Percentiles rank a stretch among this genome's conserved stretches.
These are phyloP conservation scores for Mus spretus DNA, from an alignment of 2,797 vertebrate species.

Conservation along the genomic window DNA sequence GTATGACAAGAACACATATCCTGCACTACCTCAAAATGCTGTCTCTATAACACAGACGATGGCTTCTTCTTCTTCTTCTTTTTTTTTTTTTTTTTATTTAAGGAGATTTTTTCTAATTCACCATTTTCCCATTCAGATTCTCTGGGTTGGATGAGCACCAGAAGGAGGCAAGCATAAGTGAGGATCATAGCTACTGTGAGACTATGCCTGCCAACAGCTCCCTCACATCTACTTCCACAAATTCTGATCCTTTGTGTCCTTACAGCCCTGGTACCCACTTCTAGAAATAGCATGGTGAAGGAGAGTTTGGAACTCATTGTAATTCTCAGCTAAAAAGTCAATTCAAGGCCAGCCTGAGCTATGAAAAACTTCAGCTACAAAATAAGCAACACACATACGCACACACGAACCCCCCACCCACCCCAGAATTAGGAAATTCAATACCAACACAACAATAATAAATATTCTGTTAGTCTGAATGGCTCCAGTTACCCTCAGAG, in stretches of 20 bases:
- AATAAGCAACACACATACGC: not conserved
- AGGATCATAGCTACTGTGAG: not conserved
- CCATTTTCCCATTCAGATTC: constrained; percentile 27
- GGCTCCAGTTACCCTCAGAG: not conserved
- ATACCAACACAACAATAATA: not conserved
- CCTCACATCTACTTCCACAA: not conserved
- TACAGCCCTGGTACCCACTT: not conserved
- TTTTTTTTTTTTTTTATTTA: not conserved
- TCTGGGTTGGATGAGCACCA: not conserved
- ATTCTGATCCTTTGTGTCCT: not conserved
- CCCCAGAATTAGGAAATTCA: not conserved
- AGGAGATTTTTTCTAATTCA: not conserved
- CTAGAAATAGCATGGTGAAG: not conserved
- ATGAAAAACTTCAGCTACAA: not conserved
- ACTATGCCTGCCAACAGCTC: not conserved
- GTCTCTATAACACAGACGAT: not conserved
- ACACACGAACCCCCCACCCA: no score
- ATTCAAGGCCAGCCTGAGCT: not conserved
- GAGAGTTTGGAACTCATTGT: not conserved
- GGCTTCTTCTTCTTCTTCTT: not conserved
- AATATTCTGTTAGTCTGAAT: not conserved
- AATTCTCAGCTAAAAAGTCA: not conserved
- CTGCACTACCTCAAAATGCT: not conserved
- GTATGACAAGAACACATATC: not conserved
- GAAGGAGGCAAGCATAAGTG: not conserved